Evolutionary conservation across 1,140 invertebrate species (phyloP).

Genomic region (Hermetia illucens): DNA sequence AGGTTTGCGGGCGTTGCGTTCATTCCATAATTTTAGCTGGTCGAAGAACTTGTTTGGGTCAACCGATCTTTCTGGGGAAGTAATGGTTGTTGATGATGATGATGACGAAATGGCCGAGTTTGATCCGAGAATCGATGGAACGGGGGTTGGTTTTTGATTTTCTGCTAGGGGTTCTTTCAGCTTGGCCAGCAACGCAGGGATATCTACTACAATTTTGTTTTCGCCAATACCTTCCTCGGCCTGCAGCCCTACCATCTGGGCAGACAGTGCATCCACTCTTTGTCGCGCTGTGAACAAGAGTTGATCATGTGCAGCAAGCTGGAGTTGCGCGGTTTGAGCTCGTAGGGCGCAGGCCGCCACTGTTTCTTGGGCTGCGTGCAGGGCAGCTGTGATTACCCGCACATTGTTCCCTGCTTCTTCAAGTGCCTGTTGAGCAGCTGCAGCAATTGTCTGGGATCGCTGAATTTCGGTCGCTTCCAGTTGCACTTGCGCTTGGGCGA

Average conservation of each 20-base stretch:
- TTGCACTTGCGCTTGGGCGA: constrained; percentile 26
- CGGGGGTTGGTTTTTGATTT: constrained; percentile 17
- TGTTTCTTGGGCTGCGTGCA: constrained; percentile 26
- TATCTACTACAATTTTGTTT: constrained; percentile 19
- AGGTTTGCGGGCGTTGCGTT: no score
- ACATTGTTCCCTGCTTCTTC: constrained; percentile 26
- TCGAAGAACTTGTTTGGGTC: no score
- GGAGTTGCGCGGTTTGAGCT: constrained; percentile 25
- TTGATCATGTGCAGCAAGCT: constrained; percentile 27
- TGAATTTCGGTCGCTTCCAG: constrained; percentile 25
- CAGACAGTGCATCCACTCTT: constrained; percentile 25
- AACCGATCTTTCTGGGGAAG: no score
- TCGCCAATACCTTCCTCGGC: constrained; percentile 26
- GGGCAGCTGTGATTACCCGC: constrained; percentile 20
- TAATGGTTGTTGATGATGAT: no score
- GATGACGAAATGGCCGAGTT: no score
- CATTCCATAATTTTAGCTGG: no score
- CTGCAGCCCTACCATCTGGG: constrained; percentile 26
- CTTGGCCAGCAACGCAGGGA: constrained; percentile 19
- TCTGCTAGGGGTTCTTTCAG: constrained; percentile 20
- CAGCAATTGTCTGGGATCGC: constrained; percentile 23
- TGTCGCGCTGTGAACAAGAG: constrained; percentile 25
- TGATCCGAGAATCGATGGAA: constrained; percentile 17
- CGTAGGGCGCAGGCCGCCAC: constrained; percentile 24
- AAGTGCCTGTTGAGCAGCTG: constrained; percentile 16